Conservation (phyloP, 2,113 vertebrate genomes). For the Glaucidium brasilianum region DNA sequence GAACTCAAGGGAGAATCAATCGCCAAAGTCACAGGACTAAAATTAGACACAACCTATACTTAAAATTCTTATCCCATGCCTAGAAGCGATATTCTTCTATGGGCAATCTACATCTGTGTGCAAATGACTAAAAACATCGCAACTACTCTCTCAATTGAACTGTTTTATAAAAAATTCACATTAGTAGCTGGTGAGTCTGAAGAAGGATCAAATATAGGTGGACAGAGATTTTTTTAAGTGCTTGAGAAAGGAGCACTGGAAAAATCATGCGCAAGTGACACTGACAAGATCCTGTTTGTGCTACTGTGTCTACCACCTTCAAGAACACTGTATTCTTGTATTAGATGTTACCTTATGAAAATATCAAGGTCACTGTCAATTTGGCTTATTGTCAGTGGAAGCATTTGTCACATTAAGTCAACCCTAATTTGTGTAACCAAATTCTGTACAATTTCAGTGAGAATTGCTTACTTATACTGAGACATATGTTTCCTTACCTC, state of each 20-base stretch:
- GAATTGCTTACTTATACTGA: neutral
- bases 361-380: neutral
- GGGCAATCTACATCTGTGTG: neutral
- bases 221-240: neutral
- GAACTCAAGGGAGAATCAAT: neutral
- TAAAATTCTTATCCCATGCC: neutral
- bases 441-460: neutral
- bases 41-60: neutral
- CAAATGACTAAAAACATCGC: neutral
- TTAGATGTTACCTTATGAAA: neutral
- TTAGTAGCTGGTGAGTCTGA: neutral
- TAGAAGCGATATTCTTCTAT: neutral
- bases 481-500: neutral
- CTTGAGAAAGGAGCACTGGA: neutral
- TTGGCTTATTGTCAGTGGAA: neutral
- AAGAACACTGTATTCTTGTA: neutral
- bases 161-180: neutral
- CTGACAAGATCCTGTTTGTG: neutral
- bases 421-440: neutral
- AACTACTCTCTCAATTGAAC: neutral
- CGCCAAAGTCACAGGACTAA: neutral
- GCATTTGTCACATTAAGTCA: neutral
- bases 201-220: neutral
- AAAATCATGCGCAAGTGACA: neutral
- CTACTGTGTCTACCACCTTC: neutral